Conservation (phyloP, 2,113 vertebrate genomes). For the Entomyzon cyanotis region DNA sequence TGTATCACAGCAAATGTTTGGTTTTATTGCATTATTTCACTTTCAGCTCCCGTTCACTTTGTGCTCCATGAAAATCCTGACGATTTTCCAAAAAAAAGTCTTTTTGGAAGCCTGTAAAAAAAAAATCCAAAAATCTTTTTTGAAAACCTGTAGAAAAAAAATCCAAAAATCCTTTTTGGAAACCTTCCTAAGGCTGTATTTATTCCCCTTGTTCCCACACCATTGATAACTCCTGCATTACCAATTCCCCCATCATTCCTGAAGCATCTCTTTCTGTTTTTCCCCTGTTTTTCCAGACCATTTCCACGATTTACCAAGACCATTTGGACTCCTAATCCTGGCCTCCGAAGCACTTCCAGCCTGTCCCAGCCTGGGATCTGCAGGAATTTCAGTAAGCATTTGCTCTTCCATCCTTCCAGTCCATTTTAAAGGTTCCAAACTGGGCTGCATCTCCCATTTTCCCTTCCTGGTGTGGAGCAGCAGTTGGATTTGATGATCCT, state of each 20-base stretch:
- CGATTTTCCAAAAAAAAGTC: not conserved
- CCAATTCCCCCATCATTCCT: not conserved
- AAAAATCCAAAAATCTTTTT: no score
- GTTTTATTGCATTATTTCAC: not conserved
- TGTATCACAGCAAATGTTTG: not conserved
- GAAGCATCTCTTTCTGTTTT: not conserved
- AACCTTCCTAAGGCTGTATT: not conserved
- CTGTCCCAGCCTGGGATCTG: constrained; percentile 11
- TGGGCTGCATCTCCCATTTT: not conserved
- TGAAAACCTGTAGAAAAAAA: no score
- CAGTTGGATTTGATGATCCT: not conserved
- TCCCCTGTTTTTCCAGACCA: constrained; percentile 46
- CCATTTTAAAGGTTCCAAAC: not conserved
- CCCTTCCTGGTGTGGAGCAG: not conserved
- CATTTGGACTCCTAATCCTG: constrained; percentile 57
- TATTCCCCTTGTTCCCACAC: not conserved
- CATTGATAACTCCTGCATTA: not conserved
- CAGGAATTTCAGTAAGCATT: constrained; percentile 52
- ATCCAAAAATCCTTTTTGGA: no score
- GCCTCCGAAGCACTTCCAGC: constrained; percentile 32
- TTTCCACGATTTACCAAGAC: constrained; percentile 61
- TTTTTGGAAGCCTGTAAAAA: no score
- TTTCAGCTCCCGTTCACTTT: not conserved
- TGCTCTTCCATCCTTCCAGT: not conserved
- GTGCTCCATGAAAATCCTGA: not conserved